These are phyloP conservation scores for Anorthoa munda DNA, from an alignment of 2,888 invertebrate genomes.

Conservation along the genomic window DNA sequence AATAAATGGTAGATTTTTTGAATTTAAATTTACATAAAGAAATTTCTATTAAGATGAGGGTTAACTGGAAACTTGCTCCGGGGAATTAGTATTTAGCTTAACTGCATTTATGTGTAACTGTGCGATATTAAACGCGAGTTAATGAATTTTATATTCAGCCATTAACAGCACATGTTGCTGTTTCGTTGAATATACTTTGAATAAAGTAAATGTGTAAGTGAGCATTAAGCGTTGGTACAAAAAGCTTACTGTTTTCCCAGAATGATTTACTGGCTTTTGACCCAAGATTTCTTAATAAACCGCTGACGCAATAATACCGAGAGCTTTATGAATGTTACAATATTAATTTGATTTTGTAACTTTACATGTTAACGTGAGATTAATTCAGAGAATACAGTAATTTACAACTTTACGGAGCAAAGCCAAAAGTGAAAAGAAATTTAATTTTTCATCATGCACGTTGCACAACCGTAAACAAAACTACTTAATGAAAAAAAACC, in stretches of 20 bases:
- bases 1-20: slow-evolving; percentile 75
- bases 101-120: slow-evolving; percentile 65
- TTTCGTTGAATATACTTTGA: slow-evolving; percentile 31
- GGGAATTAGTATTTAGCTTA: slow-evolving; percentile 72
- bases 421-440: not conserved
- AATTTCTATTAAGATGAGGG: slow-evolving; percentile 80
- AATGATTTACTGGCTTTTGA: slow-evolving; percentile 17
- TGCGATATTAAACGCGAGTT: slow-evolving; percentile 44
- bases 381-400: not conserved
- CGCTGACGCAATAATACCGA: slow-evolving; percentile 19
- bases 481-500: not conserved
- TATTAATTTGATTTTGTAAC: slow-evolving; percentile 20
- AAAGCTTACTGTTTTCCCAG: slow-evolving; percentile 27
- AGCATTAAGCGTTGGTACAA: slow-evolving; percentile 26
- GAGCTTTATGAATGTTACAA: slow-evolving; percentile 24
- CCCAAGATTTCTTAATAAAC: slow-evolving; percentile 33
- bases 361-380: slow-evolving; percentile 5
- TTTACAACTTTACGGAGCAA: not conserved
- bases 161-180: slow-evolving; percentile 61
- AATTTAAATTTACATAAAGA: slow-evolving; percentile 83
- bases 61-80: slow-evolving; percentile 75
- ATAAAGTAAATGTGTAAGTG: slow-evolving; percentile 25
- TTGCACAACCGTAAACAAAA: not conserved
- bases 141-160: slow-evolving; percentile 58
- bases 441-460: not conserved